Evolutionary conservation across 2,113 vertebrate species (phyloP).

Genomic region (Puffinus mauretanicus): DNA sequence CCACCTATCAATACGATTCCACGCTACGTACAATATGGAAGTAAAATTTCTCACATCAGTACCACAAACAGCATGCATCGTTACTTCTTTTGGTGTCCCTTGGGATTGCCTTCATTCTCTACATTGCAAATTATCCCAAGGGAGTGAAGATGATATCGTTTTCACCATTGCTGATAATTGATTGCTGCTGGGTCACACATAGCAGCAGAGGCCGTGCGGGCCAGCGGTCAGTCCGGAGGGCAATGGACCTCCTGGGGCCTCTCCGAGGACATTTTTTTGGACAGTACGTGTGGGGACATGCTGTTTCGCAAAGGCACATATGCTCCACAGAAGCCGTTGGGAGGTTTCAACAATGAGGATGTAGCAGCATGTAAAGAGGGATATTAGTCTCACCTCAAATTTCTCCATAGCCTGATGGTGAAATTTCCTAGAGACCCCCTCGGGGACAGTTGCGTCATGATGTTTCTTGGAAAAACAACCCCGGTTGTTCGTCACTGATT

Average conservation of each 20-base stretch:
- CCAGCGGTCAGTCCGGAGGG: not conserved
- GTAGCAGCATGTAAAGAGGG: not conserved
- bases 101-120: not conserved
- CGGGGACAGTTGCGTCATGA: not conserved
- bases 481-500: not conserved
- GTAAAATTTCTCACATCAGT: not conserved
- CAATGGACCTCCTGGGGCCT: not conserved
- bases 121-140: not conserved
- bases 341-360: not conserved
- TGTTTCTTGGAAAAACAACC: not conserved
- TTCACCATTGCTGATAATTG: not conserved
- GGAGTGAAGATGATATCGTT: not conserved
- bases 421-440: not conserved
- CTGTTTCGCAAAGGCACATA: not conserved
- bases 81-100: not conserved
- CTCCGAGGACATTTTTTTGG: not conserved
- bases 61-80: not conserved
- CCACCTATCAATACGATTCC: rapidly evolving
- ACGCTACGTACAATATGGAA: not conserved
- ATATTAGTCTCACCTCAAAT: not conserved
- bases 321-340: not conserved
- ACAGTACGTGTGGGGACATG: not conserved
- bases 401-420: not conserved
- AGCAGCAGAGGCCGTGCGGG: not conserved
- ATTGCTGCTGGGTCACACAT: not conserved